These are phyloP conservation scores for Ips nitidus DNA, from an alignment of 1,140 invertebrate species.

Conservation along the genomic window DNA sequence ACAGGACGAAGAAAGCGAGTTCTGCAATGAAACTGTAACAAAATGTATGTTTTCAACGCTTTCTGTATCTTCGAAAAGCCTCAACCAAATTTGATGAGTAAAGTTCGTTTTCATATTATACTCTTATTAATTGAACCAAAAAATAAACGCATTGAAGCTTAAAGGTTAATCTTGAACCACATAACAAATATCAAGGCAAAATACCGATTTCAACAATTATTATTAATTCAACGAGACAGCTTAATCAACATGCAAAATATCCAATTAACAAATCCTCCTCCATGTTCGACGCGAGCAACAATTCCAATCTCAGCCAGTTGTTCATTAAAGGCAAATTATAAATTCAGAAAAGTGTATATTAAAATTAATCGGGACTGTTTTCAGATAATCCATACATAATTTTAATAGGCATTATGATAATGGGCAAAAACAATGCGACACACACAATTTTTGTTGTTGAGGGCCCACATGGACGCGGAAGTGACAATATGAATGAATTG, in stretches of 20 bases:
- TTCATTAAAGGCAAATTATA: conserved; percentile 1
- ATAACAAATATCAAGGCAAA: too few species aligned
- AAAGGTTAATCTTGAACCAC: too few species aligned
- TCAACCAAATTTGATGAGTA: too few species aligned
- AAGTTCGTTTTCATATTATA: too few species aligned
- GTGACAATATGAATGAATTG: neutral
- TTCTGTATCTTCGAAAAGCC: too few species aligned
- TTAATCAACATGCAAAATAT: too few species aligned
- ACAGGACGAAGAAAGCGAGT: too few species aligned
- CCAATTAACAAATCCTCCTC: conserved; percentile 12
- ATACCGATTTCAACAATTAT: too few species aligned
- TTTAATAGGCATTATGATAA: neutral
- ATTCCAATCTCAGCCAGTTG: conserved; percentile 8
- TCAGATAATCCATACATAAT: conserved; percentile 9
- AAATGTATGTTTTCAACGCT: too few species aligned
- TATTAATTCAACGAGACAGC: neutral
- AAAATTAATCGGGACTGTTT: conserved; percentile 9
- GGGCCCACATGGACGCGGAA: conserved; percentile 9
- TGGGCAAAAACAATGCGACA: conserved; percentile 3
- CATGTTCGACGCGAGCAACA: conserved; percentile 1
- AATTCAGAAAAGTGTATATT: conserved; percentile 7
- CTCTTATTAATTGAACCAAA: too few species aligned
- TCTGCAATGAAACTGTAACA: too few species aligned
- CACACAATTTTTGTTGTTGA: neutral
- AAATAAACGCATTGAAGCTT: too few species aligned